These are phyloP conservation scores for Chaetophractus vellerosus DNA, from an alignment of 2,797 vertebrate species.

Conservation along the genomic window DNA sequence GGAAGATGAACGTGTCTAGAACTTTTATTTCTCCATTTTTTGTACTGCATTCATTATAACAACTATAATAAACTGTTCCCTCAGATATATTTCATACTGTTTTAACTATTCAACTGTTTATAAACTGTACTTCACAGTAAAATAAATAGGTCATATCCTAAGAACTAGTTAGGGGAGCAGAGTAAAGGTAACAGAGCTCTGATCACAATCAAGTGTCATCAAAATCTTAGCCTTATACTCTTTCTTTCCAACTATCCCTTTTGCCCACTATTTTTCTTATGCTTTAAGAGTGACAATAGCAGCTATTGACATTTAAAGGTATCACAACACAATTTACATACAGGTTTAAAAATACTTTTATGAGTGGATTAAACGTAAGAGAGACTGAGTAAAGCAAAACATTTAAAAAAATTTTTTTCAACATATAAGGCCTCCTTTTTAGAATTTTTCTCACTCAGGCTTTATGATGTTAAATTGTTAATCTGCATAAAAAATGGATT, in stretches of 20 bases:
- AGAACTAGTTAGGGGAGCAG: not conserved
- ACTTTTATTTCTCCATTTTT: slow-evolving; percentile 17
- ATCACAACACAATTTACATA: not conserved
- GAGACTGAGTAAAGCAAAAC: not conserved
- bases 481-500: slow-evolving; percentile 43
- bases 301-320: not conserved
- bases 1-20: not conserved
- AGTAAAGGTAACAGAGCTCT: slow-evolving; percentile 23
- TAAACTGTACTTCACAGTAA: not conserved
- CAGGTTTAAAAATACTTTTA: slow-evolving; percentile 48
- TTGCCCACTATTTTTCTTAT: not conserved
- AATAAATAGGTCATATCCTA: not conserved
- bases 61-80: slow-evolving; percentile 26
- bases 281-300: not conserved
- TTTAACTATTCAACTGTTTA: slow-evolving; percentile 49
- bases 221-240: slow-evolving; percentile 8
- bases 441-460: not conserved
- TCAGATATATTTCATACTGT: not conserved
- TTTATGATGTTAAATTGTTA: slow-evolving; percentile 50
- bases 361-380: not conserved
- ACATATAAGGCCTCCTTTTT: not conserved
- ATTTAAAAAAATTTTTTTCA: not conserved
- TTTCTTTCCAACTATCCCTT: slow-evolving; percentile 12
- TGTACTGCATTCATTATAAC: not conserved
- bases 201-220: not conserved